Percentiles rank a stretch among this genome's conserved stretches.
These are phyloP conservation scores for Siniperca chuatsi DNA, from an alignment of 2,113 vertebrate genomes.

Conservation along the genomic window DNA sequence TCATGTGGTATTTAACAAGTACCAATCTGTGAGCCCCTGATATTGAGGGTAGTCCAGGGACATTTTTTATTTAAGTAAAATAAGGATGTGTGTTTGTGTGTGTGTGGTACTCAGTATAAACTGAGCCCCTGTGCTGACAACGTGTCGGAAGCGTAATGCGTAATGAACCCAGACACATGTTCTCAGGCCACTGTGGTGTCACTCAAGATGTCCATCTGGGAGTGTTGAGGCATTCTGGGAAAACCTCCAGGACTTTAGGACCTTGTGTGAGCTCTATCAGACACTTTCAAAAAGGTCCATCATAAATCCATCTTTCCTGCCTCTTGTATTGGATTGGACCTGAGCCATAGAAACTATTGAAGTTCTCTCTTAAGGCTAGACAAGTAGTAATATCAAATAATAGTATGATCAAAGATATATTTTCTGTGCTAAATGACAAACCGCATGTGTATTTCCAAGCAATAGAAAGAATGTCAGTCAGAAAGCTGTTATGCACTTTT, in stretches of 20 bases:
- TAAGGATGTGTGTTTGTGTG: background rate
- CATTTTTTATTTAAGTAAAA: constrained; percentile 1
- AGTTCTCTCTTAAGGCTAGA: background rate
- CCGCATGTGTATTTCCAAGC: too few relatives aligned
- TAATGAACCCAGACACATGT: constrained; percentile 54
- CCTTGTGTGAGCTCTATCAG: constrained; percentile 28
- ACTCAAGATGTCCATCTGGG: constrained; percentile 48
- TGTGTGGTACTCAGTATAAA: background rate
- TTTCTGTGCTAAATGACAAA: background rate
- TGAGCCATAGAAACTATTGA: constrained; percentile 15
- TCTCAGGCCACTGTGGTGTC: constrained; percentile 53
- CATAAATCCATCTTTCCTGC: constrained; percentile 33
- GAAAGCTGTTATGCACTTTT: background rate
- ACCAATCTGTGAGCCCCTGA: constrained; percentile 30
- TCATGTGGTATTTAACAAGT: constrained; percentile 62
- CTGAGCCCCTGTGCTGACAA: background rate
- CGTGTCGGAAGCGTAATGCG: constrained; percentile 15
- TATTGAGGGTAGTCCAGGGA: background rate
- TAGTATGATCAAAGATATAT: background rate
- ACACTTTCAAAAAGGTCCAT: constrained; percentile 41
- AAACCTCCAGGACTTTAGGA: constrained; percentile 33
- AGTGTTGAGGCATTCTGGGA: constrained; percentile 58
- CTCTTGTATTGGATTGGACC: constrained; percentile 20
- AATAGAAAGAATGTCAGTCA: background rate
- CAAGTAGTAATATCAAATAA: background rate